Evolutionary conservation across 35 echinoderm and acorn worm species (phyloP), one percentile per base, ranked within the genome.

Genomic region (Amphiura filiformis): DNA sequence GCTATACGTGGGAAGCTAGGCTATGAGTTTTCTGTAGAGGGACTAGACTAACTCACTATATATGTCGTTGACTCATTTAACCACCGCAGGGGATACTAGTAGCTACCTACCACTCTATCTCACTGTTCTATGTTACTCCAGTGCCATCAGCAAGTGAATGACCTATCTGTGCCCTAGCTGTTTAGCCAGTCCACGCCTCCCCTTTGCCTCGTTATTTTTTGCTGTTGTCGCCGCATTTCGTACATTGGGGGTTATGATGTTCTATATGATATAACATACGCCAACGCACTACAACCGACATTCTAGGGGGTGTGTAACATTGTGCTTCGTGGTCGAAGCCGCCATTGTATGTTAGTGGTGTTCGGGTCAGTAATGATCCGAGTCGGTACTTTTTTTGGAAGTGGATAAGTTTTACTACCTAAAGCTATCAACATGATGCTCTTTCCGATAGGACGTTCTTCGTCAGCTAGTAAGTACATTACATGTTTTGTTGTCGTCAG

Each of bases 41-140:
- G 15, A 70, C 61, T 70, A 70, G 61, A 70, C 61, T 70, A 11
- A 70, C 61, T 70, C 61, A 70, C 61, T 70, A 70, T 70, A 70
- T 70, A 70, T 70, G 61, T 70, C 61, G 61, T 70, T 70, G 61
- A 70, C 61, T 70, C 61, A 70, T 70, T 70, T 70, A 70, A 70
- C 15, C 26, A 70, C 41, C 41, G 41, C 41, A 47, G 41, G 41
- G 41, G 41, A 47, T 47, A 47, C 41, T 47, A n/a, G n/a, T n/a
- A 47, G 41, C 41, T 47, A 47, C 41, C n/a, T n/a, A n/a, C n/a
- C n/a, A n/a, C n/a, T n/a, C n/a, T n/a, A n/a, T 47, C 41, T 9
- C 41, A 47, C 41, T 47, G 41, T 47, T 47, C 5, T 47, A 47
- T 47, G 41, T 47, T 47, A 17, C n/a, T n/a, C n/a, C 41, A 47